These are phyloP conservation scores for Drosophila jambulina DNA, from an alignment of 1,140 invertebrate species.

Conservation along the genomic window DNA sequence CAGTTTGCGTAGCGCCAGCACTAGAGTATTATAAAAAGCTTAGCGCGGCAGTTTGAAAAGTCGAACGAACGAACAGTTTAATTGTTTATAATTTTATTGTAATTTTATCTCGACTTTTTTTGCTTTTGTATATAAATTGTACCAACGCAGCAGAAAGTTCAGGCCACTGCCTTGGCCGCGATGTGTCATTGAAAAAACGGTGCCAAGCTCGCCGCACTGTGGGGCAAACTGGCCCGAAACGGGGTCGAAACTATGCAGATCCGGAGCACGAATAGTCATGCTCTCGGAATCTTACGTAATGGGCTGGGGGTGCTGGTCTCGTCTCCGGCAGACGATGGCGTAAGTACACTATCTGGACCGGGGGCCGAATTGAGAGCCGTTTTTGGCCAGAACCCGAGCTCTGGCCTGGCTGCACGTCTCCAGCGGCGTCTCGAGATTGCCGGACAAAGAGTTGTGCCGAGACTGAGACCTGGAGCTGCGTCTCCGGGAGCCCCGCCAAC, in stretches of 20 bases:
- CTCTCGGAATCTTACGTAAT: constrained; percentile 56
- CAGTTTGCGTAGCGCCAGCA: constrained; percentile 22
- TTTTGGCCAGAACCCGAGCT: constrained; percentile 36
- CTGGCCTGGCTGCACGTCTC: constrained; percentile 45
- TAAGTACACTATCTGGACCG: constrained; percentile 73
- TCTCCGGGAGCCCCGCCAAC: constrained; percentile 17
- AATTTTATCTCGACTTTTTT: constrained; percentile 83
- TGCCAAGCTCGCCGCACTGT: constrained; percentile 69
- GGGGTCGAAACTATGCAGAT: constrained; percentile 9
- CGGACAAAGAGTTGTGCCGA: constrained; percentile 33
- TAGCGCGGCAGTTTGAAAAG: constrained; percentile 47
- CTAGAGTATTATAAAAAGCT: constrained; percentile 61
- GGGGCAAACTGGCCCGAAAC: constrained; percentile 32
- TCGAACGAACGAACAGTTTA: constrained; percentile 26
- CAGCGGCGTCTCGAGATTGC: constrained; percentile 71
- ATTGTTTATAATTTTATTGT: constrained; percentile 78
- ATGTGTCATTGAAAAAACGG: constrained; percentile 45
- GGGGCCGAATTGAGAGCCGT: constrained; percentile 50
- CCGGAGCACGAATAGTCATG: constrained; percentile 27
- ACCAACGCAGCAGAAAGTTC: constrained; percentile 82
- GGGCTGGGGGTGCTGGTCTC: constrained; percentile 6
- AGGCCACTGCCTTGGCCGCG: constrained; percentile 69
- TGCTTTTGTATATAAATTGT: constrained; percentile 84
- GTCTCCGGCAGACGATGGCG: constrained; percentile 57
- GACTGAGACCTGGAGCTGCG: constrained; percentile 45